These are phyloP conservation scores for Podocnemis expansa DNA, from an alignment of 2,113 vertebrate species.

Conservation along the genomic window DNA sequence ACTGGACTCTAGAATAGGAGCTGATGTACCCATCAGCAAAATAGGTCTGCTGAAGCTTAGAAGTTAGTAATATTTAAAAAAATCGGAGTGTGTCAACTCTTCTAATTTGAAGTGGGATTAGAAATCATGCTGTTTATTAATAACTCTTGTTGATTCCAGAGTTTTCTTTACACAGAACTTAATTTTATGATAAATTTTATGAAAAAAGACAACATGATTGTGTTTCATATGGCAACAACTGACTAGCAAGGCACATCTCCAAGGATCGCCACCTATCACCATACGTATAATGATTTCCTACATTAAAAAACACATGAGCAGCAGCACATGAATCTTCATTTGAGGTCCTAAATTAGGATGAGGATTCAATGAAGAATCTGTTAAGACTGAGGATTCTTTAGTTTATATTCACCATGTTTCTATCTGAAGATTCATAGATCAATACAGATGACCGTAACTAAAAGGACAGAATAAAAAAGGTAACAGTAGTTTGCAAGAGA, in stretches of 20 bases:
- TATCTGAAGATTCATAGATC: not conserved
- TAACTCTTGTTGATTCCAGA: not conserved
- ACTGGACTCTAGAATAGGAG: not conserved
- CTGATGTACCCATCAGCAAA: not conserved
- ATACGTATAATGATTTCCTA: not conserved
- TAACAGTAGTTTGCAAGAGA: not conserved
- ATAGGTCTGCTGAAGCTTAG: not conserved
- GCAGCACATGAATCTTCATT: not conserved
- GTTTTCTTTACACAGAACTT: not conserved
- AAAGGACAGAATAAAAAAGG: not conserved
- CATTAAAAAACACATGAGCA: not conserved
- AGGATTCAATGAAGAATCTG: not conserved
- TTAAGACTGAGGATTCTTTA: not conserved
- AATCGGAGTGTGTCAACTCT: not conserved
- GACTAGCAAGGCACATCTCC: not conserved
- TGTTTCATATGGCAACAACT: not conserved
- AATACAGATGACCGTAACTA: not conserved
- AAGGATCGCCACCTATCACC: not conserved
- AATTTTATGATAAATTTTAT: too few species aligned
- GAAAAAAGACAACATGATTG: not conserved
- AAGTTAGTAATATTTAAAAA: not conserved
- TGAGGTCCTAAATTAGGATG: not conserved
- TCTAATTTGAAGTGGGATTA: not conserved
- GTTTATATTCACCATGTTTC: not conserved
- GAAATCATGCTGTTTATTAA: not conserved